A percentile compares a stretch with the other conserved stretches of the same genome.
Conservation (phyloP, 2,797 vertebrate genomes). For the Orientallactaga sibirica region DNA sequence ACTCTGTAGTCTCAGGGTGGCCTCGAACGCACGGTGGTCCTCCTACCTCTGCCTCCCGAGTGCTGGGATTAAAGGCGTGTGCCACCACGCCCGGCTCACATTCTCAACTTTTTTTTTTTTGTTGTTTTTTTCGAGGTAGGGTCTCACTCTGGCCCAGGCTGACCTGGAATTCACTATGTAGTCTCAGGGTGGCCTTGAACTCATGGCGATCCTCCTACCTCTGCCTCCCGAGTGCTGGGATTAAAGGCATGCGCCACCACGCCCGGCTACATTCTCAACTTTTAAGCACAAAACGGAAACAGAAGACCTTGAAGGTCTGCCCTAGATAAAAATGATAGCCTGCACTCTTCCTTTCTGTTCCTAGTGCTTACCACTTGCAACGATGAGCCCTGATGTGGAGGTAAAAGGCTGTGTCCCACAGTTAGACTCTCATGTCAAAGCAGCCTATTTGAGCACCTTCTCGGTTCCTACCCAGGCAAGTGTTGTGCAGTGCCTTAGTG, state of each 20-base stretch:
- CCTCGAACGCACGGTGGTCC: too few species aligned
- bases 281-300: constrained; percentile 29
- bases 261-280: not conserved
- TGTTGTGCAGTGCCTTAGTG: not conserved
- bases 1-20: too few species aligned
- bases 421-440: not conserved
- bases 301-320: constrained; percentile 27
- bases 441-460: not conserved
- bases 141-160: too few species aligned
- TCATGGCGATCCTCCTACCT: too few species aligned
- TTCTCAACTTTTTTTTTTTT: not conserved
- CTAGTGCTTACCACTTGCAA: not conserved
- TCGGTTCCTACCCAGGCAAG: not conserved
- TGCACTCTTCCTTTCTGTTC: constrained; percentile 13
- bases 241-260: too few species aligned
- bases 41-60: too few species aligned
- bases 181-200: too few species aligned
- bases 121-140: too few species aligned
- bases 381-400: not conserved
- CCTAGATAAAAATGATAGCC: not conserved
- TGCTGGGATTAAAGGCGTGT: too few species aligned
- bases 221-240: too few species aligned
- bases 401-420: not conserved
- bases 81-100: too few species aligned
- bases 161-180: too few species aligned